Evolutionary conservation across 2,113 vertebrate genomes (phyloP).

Genomic region (Centropus bengalensis): DNA sequence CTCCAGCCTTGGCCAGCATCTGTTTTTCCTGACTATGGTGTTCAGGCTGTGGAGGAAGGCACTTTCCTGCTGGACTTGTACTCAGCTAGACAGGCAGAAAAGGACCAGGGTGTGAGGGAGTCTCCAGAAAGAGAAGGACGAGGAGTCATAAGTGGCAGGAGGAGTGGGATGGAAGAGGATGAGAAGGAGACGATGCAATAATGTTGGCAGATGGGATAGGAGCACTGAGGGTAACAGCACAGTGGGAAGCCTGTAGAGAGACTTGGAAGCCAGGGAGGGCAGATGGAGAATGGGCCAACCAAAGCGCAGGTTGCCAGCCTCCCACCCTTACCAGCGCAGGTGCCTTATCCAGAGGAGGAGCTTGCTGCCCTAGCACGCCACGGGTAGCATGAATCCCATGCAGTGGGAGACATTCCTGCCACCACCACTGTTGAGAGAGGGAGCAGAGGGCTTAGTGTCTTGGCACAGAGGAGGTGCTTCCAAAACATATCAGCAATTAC

Average conservation of each 20-base stretch:
- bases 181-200: neutral
- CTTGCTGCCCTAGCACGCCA: neutral
- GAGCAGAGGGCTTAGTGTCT: neutral
- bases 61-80: neutral
- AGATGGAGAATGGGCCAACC: neutral
- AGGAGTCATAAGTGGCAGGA: neutral
- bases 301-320: neutral
- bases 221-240: neutral
- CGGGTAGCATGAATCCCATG: accelerated
- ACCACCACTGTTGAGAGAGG: accelerated
- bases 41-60: neutral
- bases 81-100: neutral
- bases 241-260: neutral
- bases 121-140: neutral
- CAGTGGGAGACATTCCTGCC: neutral
- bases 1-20: neutral
- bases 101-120: neutral
- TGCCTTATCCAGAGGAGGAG: neutral
- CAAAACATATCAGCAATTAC: conserved; percentile 29
- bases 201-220: accelerated
- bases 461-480: neutral
- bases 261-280: neutral
- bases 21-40: accelerated
- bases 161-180: neutral
- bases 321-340: neutral